Evolutionary conservation across 2,888 invertebrate genomes (phyloP), one percentile per base, ranked within the genome.

Genomic region (Halictus quadricinctus): DNA sequence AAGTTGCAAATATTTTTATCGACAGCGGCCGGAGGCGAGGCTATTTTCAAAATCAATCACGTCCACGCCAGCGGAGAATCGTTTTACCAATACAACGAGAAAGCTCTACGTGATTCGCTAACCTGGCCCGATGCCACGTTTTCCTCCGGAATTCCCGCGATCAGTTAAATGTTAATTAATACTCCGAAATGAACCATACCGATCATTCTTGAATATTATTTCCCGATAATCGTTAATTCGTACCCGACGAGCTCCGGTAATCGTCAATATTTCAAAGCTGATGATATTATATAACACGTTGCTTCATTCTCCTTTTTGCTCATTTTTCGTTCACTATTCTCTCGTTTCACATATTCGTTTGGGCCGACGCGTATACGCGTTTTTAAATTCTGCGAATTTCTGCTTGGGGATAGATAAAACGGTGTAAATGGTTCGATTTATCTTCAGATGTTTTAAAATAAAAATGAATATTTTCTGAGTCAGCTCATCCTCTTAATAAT

Each of bases 131-230:
- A 10, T 82, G 84, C 84, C 84, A 79, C 50, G 72, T 76, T 79
- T 79, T 76, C 75, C 50, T 18, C 48, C 50, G 69, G 72, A 69
- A 83, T 64, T 64, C 70, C n/a, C 69, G 43, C 72, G 75, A 83
- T 80, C 76, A 64, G 79, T 79, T 83, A 75, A 84, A 84, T 69
- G 84, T 83, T 84, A 84, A 84, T 84, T 83, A 79, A 84, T 83
- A 79, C 43, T 66, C 66, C 48, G 83, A 84, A 83, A 79, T 84
- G 82, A 60, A 79, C 76, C 78, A 72, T 72, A 29, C 29, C 21
- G 66, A 73, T 80, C 76, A 50, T 76, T 76, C 54, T 25, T 58
- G 50, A 43, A 50, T 73, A 50, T 73, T 50, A 73, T 43, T 12
- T 43, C 10, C 21, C 58, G 48, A 74, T 79, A 70, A 81, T 79